A percentile compares a stretch with the other conserved stretches of the same genome.
Evolutionary conservation across 2,888 invertebrate species (phyloP).

Genomic region (Apotomis capreana): DNA sequence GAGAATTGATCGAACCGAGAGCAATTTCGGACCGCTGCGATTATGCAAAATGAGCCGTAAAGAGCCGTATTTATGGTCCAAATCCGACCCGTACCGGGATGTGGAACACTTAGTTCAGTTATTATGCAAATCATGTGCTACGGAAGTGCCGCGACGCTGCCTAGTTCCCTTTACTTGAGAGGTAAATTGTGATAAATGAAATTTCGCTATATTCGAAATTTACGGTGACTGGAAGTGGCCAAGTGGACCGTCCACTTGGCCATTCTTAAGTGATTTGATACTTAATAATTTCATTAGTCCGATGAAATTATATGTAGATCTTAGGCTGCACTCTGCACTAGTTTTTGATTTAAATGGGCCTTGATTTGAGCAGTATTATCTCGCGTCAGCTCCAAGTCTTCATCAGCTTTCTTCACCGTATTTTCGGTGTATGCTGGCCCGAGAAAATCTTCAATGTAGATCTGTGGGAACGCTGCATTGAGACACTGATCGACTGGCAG

Average conservation of each 20-base stretch:
- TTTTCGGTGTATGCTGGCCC: no score
- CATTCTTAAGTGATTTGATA: slow-evolving; percentile 21
- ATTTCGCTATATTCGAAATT: slow-evolving; percentile 54
- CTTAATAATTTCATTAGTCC: slow-evolving; percentile 2
- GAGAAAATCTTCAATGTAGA: no score
- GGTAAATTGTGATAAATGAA: slow-evolving; percentile 76
- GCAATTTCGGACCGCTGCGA: slow-evolving; percentile 52
- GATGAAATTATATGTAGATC: no score
- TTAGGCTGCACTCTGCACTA: no score
- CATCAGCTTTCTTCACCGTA: no score
- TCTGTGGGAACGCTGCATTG: no score
- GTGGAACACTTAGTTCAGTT: slow-evolving; percentile 68
- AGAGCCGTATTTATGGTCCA: slow-evolving; percentile 54
- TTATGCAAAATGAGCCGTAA: slow-evolving; percentile 58
- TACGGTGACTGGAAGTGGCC: slow-evolving; percentile 19
- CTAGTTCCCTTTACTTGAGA: slow-evolving; percentile 72
- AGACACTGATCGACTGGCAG: no score
- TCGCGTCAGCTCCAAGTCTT: no score
- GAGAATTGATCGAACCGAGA: slow-evolving; percentile 69
- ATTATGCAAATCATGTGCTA: slow-evolving; percentile 78
- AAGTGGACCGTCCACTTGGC: slow-evolving; percentile 13
- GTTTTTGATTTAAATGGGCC: no score
- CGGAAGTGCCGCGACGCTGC: slow-evolving; percentile 73
- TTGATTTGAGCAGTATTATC: no score
- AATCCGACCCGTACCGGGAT: slow-evolving; percentile 53